These are phyloP conservation scores for Acheta domesticus DNA, from an alignment of 2,888 invertebrate genomes.

Conservation along the genomic window DNA sequence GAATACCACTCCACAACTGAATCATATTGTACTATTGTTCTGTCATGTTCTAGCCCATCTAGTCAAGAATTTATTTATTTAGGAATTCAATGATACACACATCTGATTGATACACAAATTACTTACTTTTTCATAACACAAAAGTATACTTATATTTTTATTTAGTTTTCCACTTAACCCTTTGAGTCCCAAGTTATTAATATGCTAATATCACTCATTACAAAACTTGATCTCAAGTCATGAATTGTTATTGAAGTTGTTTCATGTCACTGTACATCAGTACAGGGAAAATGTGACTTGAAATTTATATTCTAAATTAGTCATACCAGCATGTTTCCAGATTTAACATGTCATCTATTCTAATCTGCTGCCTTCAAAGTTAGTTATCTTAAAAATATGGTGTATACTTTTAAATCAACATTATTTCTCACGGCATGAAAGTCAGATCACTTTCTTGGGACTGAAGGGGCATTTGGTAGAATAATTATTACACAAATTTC, in stretches of 20 bases:
- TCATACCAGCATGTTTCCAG: no score
- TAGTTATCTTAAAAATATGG: no score
- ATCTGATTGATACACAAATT: not conserved
- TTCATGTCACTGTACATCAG: not conserved
- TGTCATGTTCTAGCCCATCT: not conserved
- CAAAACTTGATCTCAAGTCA: not conserved
- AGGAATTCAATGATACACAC: not conserved
- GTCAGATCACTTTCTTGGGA: not conserved
- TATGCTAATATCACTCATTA: not conserved
- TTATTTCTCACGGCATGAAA: not conserved
- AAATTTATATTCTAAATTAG: no score
- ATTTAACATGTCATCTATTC: no score
- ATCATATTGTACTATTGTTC: not conserved
- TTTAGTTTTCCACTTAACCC: not conserved
- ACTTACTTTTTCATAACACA: constrained; percentile 4
- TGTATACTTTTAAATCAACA: not conserved
- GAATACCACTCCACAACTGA: not conserved
- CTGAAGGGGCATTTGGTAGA: not conserved
- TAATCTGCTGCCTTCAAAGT: no score
- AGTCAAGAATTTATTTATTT: not conserved
- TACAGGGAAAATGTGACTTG: not conserved
- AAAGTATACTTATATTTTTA: not conserved
- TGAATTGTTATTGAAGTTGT: no score
- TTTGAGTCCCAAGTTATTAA: not conserved
- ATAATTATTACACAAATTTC: not conserved